Evolutionary conservation across 2,113 vertebrate species (phyloP).

Genomic region (Sander vitreus): DNA sequence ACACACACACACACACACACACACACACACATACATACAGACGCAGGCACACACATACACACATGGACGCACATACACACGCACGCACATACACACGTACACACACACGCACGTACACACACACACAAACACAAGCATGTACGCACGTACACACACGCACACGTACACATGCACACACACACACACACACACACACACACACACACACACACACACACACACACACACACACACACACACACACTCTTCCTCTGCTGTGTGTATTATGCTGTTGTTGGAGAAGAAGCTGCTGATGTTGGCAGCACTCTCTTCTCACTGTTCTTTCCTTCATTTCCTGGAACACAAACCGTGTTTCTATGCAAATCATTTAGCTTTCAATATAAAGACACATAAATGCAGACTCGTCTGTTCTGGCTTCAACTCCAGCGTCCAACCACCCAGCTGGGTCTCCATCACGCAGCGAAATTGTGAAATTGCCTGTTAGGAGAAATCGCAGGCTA

Average conservation of each 20-base stretch:
- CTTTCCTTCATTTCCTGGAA: constrained; percentile 27
- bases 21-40: too few relatives aligned
- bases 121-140: too few relatives aligned
- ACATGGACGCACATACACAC: too few relatives aligned
- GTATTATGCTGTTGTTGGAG: not conserved
- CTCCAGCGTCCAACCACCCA: not conserved
- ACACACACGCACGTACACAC: too few relatives aligned
- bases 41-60: too few relatives aligned
- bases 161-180: too few relatives aligned
- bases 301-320: not conserved
- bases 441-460: not conserved
- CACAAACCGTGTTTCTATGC: constrained; percentile 4
- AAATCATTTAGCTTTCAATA: not conserved
- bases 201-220: too few relatives aligned
- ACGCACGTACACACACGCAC: too few relatives aligned
- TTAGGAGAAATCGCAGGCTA: not conserved
- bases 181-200: too few relatives aligned
- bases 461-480: not conserved
- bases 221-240: not conserved
- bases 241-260: constrained; percentile 5
- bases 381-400: constrained; percentile 3
- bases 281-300: constrained; percentile 33
- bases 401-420: not conserved
- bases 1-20: not conserved
- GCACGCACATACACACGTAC: too few relatives aligned